A percentile compares a stretch with the other conserved stretches of the same genome.
phyloP scores from a whole-genome alignment of 64 coral and sea anemone species.

The Montipora cactus region DNA sequence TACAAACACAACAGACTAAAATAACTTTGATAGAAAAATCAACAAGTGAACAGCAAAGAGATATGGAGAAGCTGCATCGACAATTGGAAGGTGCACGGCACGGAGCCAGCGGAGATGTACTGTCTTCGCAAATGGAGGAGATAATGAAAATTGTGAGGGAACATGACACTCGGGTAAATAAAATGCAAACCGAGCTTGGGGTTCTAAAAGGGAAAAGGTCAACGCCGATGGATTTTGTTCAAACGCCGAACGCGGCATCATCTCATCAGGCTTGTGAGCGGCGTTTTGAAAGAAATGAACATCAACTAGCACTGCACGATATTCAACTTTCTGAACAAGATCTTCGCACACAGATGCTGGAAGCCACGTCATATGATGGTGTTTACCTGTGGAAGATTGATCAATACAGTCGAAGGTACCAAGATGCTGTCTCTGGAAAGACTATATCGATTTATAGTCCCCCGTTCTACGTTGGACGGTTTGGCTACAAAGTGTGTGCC shows the following conservation, averaged over 20 bases:
- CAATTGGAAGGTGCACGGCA: not conserved
- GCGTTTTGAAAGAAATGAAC: conserved; percentile 58
- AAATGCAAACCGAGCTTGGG: not conserved
- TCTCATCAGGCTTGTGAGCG: conserved; percentile 36
- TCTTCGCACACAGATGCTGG: conserved; percentile 71
- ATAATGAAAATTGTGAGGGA: not conserved
- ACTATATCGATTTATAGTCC: conserved; percentile 70
- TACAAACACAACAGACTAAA: conserved; percentile 45
- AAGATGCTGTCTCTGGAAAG: conserved; percentile 66
- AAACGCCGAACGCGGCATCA: not conserved
- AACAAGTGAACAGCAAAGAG: not conserved
- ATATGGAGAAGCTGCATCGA: not conserved
- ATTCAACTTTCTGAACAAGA: conserved; percentile 81
- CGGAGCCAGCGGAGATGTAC: not conserved
- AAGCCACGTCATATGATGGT: conserved; percentile 73
- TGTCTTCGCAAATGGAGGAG: conserved; percentile 27
- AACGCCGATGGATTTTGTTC: not conserved
- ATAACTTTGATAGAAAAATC: conserved; percentile 28
- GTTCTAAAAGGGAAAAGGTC: not conserved
- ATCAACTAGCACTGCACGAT: conserved; percentile 68
- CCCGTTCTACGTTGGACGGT: conserved; percentile 78
- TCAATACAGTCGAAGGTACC: conserved; percentile 54
- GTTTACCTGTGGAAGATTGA: conserved; percentile 82
- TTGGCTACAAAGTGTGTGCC: conserved; percentile 84
- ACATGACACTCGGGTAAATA: not conserved